Conservation (phyloP, 2,113 vertebrate species). For the Centrocercus urophasianus region DNA sequence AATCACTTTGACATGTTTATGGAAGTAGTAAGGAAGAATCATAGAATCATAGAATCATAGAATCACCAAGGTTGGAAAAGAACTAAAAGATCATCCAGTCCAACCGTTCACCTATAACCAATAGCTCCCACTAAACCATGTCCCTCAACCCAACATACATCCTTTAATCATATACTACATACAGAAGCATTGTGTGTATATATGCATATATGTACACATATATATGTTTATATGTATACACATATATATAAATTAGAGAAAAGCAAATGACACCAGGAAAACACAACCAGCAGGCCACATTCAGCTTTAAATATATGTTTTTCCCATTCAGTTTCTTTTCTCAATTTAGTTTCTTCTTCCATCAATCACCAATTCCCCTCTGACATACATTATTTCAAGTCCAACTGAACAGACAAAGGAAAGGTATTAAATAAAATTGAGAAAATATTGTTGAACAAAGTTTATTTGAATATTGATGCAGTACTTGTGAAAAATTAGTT, state of each 20-base stretch:
- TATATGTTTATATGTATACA: not conserved
- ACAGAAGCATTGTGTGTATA: not conserved
- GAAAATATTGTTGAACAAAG: not conserved
- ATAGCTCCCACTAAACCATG: too few relatives aligned
- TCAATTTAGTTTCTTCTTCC: not conserved
- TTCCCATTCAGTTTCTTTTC: not conserved
- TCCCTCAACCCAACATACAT: too few relatives aligned
- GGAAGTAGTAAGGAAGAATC: not conserved
- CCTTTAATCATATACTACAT: not conserved
- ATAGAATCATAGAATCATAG: too few relatives aligned
- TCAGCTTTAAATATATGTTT: not conserved
- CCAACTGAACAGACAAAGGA: not conserved
- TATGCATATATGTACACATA: not conserved
- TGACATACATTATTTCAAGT: not conserved
- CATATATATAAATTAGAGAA: not conserved
- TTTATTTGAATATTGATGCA: not conserved
- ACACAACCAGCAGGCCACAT: not conserved
- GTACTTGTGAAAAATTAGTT: constrained; percentile 1
- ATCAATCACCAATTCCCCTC: not conserved
- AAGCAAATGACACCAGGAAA: not conserved
- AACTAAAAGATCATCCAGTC: too few relatives aligned
- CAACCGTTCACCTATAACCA: too few relatives aligned
- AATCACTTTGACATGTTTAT: not conserved
- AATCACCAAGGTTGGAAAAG: too few relatives aligned
- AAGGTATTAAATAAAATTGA: not conserved